Evolutionary conservation across 2,797 vertebrate species (phyloP), one percentile per base, ranked within the genome.

Genomic region (Babyrousa celebensis): DNA sequence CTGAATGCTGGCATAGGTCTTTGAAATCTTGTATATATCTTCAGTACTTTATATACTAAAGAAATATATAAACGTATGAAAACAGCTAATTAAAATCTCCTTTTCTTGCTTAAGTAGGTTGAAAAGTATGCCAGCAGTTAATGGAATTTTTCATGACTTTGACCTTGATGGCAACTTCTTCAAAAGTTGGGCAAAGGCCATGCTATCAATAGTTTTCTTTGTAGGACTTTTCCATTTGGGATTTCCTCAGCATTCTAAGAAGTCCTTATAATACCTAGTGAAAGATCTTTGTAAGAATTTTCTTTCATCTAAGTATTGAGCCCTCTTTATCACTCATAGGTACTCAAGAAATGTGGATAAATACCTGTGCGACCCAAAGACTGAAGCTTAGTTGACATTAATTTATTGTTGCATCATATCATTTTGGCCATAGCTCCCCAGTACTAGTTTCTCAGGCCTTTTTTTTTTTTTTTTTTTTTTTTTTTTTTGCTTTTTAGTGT

Each of bases 71-170:
- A 92, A 91, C 3, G 2, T 58, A n/a, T 43, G 29, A n/a, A 88
- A 56, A 89, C 15, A 90, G 58, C 32, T 89, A 89, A 92, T 92
- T 84, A 84, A 82, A 91, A 82, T 54, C 2, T 93, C 52, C 15
- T 77, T 68, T 79, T 89, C 48, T 75, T 89, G n/a, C 25, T 67
- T 89, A 80, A 58, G 17, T 96, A 89, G 75, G 32, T 97, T 94
- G 63, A 89, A 96, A 97, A 95, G 52, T 93, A 85, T 63, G 71
- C 36, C 21, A 94, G 74, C 58, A 70, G 27, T 25, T 83, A 91
- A 91, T 77, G 80, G 18, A 85, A 79, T 74, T 95, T 93, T 96
- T 88, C 16, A 83, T 85, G 48, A 82, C 32, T 90, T 91, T 95
- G 84, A 93, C 63, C 11, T 85, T 90, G 36, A 20, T 62, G 40